Base-by-base conservation (phyloP, 2,888 invertebrate genomes). In the Abscondita cerata region DNA sequence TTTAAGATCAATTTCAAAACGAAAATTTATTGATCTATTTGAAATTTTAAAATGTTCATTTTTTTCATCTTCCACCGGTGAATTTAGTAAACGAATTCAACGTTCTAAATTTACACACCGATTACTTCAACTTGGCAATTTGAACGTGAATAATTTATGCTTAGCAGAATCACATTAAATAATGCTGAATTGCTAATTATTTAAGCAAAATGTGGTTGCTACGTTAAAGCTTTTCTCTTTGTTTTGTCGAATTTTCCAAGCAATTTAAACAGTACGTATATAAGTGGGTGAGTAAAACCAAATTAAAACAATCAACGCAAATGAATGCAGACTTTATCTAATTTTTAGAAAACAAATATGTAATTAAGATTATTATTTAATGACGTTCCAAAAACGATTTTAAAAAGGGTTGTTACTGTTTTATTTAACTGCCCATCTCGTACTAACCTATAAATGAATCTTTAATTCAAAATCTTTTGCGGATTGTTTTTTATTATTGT, bases 171-270 rank as follows among this genome's bases (percentile, higher is more conserved):
- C 31, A 36, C 38, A 41, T 52, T 52, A 41, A 25, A 20, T 41
- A 41, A n/a, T 20, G 40, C 41, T 52, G 52, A 52, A 41, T 52
- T 40, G 52, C 52, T 52, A 52, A 52, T 52, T 25, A 33, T 41
- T 18, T 51, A 51, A 50, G 51, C 12, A 36, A 51, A 34, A 5
- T 36, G 16, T 5, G 51, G 33, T 33, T n/a, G 47, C 19, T 48
- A 31, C 19, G 20, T 15, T 15, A 25, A 25, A 31, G 48, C n/a
- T 19, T 46, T 46, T 19, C 18, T 46, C 33, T 48, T 13, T n/a
- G 47, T 47, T 48, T 48, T 48, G 31, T 48, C 16, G 48, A 33
- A 41, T 41, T 41, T 41, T 41, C 41, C 41, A 18, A 12, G 41
- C 15, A 41, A 41, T 41, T 41, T 41, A 36, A 36, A 36, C 12